A percentile compares a stretch with the other conserved stretches of the same genome.
phyloP scores from a whole-genome alignment of 2,888 invertebrate genomes.

The Malthinus seriepunctatus region DNA sequence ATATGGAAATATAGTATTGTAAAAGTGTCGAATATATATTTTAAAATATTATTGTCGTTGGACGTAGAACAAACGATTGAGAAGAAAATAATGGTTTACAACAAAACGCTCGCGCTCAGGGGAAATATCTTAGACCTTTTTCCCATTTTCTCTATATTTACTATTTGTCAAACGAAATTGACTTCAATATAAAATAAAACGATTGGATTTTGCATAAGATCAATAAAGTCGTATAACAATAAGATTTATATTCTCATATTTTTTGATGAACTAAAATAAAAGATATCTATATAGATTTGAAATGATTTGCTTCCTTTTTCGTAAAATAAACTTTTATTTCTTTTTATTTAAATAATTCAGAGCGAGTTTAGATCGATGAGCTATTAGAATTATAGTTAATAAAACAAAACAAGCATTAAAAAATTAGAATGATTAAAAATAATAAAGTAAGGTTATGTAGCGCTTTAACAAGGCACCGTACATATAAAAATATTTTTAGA shows the following conservation, averaged over 20 bases:
- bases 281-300: conserved; percentile 6
- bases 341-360: background rate
- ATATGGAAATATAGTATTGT: conserved; percentile 40
- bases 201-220: conserved; percentile 44
- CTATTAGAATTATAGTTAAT: too few species aligned
- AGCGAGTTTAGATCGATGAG: background rate
- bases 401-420: too few species aligned
- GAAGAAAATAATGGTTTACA: conserved; percentile 40
- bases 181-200: conserved; percentile 49
- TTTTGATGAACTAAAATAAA: conserved; percentile 16
- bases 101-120: conserved; percentile 41
- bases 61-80: conserved; percentile 44
- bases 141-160: conserved; percentile 43
- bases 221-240: conserved; percentile 28
- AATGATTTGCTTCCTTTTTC: background rate
- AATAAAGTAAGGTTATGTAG: too few species aligned
- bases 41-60: conserved; percentile 46
- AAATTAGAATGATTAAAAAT: too few species aligned
- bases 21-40: conserved; percentile 44
- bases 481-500: too few species aligned
- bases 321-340: background rate
- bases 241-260: conserved; percentile 21
- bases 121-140: conserved; percentile 45
- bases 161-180: conserved; percentile 47
- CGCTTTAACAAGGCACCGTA: too few species aligned